Conservation (phyloP, 2,797 vertebrate species). For the Mormyrus proboscirostris region DNA sequence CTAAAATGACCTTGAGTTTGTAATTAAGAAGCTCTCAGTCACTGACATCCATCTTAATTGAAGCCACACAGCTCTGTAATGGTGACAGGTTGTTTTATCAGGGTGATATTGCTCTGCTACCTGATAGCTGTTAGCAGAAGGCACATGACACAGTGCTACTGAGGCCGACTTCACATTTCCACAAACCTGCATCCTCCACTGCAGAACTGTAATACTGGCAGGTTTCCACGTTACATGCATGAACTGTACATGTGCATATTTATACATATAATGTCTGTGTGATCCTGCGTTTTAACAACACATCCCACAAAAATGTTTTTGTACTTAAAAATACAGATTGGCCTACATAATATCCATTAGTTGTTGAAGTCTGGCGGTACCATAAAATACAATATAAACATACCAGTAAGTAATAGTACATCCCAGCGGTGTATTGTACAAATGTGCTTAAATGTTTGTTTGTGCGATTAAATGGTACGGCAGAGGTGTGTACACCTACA, state of each 20-base stretch:
- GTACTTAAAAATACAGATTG: not conserved
- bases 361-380: not conserved
- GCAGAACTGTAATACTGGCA: not conserved
- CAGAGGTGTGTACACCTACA: not conserved
- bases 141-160: not conserved
- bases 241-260: not conserved
- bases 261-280: not conserved
- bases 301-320: not conserved
- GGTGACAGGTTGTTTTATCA: slow-evolving; percentile 67
- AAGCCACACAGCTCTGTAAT: slow-evolving; percentile 46
- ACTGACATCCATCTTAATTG: slow-evolving; percentile 45
- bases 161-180: not conserved
- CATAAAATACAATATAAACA: not conserved
- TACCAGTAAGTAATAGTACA: not conserved
- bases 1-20: slow-evolving; percentile 51
- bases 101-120: slow-evolving; percentile 49
- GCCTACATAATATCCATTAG: not conserved
- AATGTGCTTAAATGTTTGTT: not conserved
- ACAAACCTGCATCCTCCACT: not conserved
- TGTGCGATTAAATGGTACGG: not conserved
- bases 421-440: not conserved
- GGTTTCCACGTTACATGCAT: not conserved
- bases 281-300: not conserved
- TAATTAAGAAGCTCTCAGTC: slow-evolving; percentile 43
- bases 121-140: not conserved